Evolutionary conservation across 2,797 vertebrate species (phyloP), one percentile per base, ranked within the genome.

Genomic region (Dendrocincla tyrannina): DNA sequence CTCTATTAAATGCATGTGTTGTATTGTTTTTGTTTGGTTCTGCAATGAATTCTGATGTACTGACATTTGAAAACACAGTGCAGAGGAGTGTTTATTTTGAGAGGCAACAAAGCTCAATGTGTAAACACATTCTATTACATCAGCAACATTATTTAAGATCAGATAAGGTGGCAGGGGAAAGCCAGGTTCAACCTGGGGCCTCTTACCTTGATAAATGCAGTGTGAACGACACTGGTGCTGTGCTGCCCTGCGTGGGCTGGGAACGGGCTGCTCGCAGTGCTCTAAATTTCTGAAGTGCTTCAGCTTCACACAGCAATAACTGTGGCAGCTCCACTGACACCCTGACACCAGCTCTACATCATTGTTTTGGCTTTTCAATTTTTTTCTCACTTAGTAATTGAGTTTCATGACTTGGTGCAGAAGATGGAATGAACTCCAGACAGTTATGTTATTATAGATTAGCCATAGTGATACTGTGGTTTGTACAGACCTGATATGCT

Each of bases 351-450:
- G 52, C 76, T 85, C 80, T 88, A 69, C n/a, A 30, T 84, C 69
- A 44, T 52, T 64, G 42, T 66, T 97, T 97, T 69, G 76, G 50
- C 59, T 94, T 91, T 82, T 68, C 72, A 13, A 0, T 39, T 83
- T 91, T 87, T 87, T 85, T 24, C 52, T 94, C 53, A 2, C 87
- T 91, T 89, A 35, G 55, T 94, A 96, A 95, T 93, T 94, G 92
- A 94, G 83, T 95, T 96, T 95, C 93, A 10, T 90, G 92, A 78
- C 91, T 94, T 88, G 63, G 58, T 50, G 67, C 88, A 91, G 87
- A 80, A 64, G 52, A 46, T 33, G 75, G 84, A 83, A 87, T 70
- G 91, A 95, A 56, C 78, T 95, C 63, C 69, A 81, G 90, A 85
- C 64, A 91, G 87, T 73, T 91, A 28, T 4, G n/a, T 77, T 93